Conservation (phyloP, 2,113 vertebrate species). For the Sylvia atricapilla region DNA sequence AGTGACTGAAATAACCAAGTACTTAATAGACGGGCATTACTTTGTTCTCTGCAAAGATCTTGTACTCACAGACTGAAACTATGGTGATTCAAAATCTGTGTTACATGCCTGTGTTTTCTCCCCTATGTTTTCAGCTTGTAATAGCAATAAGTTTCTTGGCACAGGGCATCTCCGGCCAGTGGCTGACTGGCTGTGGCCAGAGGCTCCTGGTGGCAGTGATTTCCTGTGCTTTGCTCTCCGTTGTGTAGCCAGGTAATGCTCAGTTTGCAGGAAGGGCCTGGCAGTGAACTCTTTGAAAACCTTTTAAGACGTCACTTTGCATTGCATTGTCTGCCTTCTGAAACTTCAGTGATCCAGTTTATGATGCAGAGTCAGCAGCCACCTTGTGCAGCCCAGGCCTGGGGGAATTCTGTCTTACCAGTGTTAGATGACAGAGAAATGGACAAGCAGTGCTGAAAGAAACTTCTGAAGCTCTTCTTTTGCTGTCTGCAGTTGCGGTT, state of each 20-base stretch:
- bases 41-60: constrained; percentile 34
- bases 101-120: not conserved
- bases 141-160: constrained; percentile 50
- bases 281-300: not conserved
- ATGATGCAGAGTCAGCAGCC: not conserved
- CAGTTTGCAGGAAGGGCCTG: not conserved
- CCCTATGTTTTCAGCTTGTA: constrained; percentile 18
- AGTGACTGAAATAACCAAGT: not conserved
- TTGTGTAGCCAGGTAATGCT: not conserved
- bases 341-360: not conserved
- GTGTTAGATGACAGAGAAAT: not conserved
- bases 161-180: not conserved
- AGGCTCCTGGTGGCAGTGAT: not conserved
- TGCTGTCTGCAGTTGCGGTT: not conserved
- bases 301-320: not conserved
- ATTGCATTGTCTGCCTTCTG: not conserved
- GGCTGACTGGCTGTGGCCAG: not conserved
- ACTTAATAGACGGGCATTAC: constrained; percentile 15
- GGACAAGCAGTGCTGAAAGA: not conserved
- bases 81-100: not conserved
- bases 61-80: not conserved
- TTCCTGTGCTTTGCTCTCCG: not conserved
- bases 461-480: not conserved
- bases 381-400: not conserved
- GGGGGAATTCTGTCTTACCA: not conserved